A percentile compares a stretch with the other conserved stretches of the same genome.
Conservation (phyloP, 2,888 invertebrate genomes). For the Podabrus alpinus region DNA sequence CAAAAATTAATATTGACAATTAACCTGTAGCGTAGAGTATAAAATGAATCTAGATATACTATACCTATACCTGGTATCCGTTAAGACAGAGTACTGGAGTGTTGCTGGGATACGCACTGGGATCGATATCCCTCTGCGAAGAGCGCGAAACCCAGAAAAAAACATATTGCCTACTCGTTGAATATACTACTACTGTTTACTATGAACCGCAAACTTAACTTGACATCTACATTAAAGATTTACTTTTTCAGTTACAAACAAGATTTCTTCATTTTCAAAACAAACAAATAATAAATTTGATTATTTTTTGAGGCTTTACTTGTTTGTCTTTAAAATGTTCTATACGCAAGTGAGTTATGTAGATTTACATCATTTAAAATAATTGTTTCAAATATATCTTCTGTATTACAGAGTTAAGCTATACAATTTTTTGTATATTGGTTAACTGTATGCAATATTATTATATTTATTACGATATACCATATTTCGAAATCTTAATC, state of each 20-base stretch:
- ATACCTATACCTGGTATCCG: slow-evolving; percentile 26
- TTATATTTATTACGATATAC: too few relatives aligned
- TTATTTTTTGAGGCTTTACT: not conserved
- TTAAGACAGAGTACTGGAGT: slow-evolving; percentile 34
- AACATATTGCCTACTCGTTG: slow-evolving; percentile 20
- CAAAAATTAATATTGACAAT: slow-evolving; percentile 18
- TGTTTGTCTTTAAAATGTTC: not conserved
- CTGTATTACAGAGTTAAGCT: too few relatives aligned
- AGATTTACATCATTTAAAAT: not conserved
- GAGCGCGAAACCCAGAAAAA: slow-evolving; percentile 29
- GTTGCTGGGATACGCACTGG: slow-evolving; percentile 39
- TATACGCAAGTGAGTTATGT: not conserved
- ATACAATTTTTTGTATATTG: too few relatives aligned
- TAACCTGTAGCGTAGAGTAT: slow-evolving; percentile 31
- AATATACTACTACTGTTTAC: slow-evolving; percentile 20
- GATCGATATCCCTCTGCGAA: slow-evolving; percentile 33
- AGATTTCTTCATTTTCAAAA: not conserved
- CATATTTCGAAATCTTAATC: too few relatives aligned
- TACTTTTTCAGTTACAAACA: not conserved
- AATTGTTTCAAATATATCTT: too few relatives aligned
- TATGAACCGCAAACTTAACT: not conserved
- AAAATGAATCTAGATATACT: slow-evolving; percentile 8
- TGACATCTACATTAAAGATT: not conserved
- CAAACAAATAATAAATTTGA: not conserved
- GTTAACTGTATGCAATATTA: too few relatives aligned